phyloP scores from a whole-genome alignment of 2,888 invertebrate genomes.

The Tenthredo distinguenda region DNA sequence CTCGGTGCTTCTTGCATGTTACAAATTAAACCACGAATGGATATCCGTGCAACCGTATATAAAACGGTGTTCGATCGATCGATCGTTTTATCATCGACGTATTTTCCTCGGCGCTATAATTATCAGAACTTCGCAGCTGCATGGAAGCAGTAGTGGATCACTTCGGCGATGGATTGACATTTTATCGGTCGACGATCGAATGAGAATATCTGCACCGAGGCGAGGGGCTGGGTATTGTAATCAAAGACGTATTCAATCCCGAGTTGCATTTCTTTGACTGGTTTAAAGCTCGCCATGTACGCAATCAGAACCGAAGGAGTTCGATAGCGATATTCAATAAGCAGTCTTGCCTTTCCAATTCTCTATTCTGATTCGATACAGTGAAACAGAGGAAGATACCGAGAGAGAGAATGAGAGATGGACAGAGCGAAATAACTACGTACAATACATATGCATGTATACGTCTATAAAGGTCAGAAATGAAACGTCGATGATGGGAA shows the following conservation, averaged over 20 bases:
- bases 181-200: not conserved
- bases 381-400: not conserved
- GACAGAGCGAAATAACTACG: not conserved
- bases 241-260: constrained; percentile 44
- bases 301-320: constrained; percentile 41
- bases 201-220: not conserved
- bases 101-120: not conserved
- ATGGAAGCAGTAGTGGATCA: not conserved
- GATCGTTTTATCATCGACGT: not conserved
- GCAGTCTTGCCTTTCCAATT: constrained; percentile 17
- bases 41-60: not conserved
- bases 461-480: not conserved
- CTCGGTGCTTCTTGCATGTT: not conserved
- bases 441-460: not conserved
- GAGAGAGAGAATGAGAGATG: not conserved
- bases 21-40: not conserved
- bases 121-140: not conserved
- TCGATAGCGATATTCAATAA: constrained; percentile 42
- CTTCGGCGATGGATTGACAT: not conserved
- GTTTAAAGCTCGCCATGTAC: not conserved
- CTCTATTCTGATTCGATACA: not conserved
- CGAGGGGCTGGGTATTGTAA: constrained; percentile 9
- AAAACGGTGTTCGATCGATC: not conserved
- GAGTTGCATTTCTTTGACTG: constrained; percentile 1
- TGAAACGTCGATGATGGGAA: not conserved